Evolutionary conservation across 2,888 invertebrate genomes (phyloP).

Genomic region (Dioctria linearis): DNA sequence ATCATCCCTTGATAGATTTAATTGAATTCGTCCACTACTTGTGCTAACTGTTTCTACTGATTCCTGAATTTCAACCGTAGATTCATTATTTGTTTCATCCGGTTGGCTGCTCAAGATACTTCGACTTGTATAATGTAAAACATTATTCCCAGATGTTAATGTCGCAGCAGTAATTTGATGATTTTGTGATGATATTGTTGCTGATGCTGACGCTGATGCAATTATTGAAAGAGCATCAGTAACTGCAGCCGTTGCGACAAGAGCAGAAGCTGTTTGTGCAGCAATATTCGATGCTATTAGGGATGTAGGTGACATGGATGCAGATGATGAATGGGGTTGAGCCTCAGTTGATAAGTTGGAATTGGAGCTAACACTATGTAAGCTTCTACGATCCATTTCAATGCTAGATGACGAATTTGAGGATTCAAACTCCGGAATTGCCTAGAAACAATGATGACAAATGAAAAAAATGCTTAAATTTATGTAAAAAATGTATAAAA

Average conservation of each 20-base stretch:
- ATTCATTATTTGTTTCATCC: neutral
- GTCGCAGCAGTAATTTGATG: neutral
- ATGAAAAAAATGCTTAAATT: too few species aligned
- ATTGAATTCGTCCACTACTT: neutral
- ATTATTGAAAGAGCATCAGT: neutral
- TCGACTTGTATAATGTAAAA: neutral
- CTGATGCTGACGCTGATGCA: neutral
- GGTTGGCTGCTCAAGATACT: neutral
- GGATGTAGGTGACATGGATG: slow-evolving; percentile 52
- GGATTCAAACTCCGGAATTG: slow-evolving; percentile 60
- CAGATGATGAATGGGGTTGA: slow-evolving; percentile 52
- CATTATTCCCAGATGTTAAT: neutral
- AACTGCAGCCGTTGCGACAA: neutral
- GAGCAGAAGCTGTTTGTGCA: neutral
- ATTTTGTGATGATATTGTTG: neutral
- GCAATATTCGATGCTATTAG: neutral
- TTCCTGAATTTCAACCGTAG: neutral
- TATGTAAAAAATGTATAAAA: too few species aligned
- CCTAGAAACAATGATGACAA: slow-evolving; percentile 31
- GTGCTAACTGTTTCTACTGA: neutral
- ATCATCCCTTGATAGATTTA: slow-evolving; percentile 9
- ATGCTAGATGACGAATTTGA: slow-evolving; percentile 61
- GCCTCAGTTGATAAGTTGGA: slow-evolving; percentile 57
- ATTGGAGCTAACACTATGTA: slow-evolving; percentile 55
- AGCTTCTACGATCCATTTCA: slow-evolving; percentile 60